Evolutionary conservation across 2,888 invertebrate species (phyloP), one percentile per base, ranked within the genome.

Genomic region (Allolobophora icterica): DNA sequence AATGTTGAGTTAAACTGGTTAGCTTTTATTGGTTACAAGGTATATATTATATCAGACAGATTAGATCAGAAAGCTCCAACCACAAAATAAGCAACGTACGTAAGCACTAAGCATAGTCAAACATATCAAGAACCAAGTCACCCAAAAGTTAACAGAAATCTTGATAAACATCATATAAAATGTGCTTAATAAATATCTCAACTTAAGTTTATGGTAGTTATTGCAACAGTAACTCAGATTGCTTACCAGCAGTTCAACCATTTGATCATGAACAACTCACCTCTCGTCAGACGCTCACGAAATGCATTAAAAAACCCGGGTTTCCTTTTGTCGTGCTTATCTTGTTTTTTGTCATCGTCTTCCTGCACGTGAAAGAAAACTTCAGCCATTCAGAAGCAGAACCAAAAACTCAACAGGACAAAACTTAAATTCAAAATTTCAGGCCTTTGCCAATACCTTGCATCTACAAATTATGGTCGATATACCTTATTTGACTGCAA

Each of bases 241-340:
- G 71, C n/a, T n/a, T n/a, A 71, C 11, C 30, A 71, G n/a, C 30
- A n/a, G 30, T 71, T n/a, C 71, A 0, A n/a, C 71, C 15, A 19
- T 24, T 89, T 42, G n/a, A 0, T 45, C 1, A 6, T 24, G 24
- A 33, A 34, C 33, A 52, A 90, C 90, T 34, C 93, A 95, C 95
- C 94, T 94, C 94, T 94, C 91, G 94, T 93, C 52, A 94, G 91
- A 92, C 94, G 94, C 21, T 94, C 94, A 94, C 97, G 97, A 90
- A 97, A 96, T 94, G 97, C 97, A 83, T 97, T 97, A 94, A 97
- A 97, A 93, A 97, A 97, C 34, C 97, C 96, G 92, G 96, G 96
- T 92, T 96, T 96, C 92, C 96, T 95, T 93, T 96, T 92, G 91
- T 93, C 94, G 90, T 34, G 87, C 35, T 94, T 93, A 15, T 96